Base-by-base conservation (phyloP, 2,113 vertebrate species). In the Excalfactoria chinensis region DNA sequence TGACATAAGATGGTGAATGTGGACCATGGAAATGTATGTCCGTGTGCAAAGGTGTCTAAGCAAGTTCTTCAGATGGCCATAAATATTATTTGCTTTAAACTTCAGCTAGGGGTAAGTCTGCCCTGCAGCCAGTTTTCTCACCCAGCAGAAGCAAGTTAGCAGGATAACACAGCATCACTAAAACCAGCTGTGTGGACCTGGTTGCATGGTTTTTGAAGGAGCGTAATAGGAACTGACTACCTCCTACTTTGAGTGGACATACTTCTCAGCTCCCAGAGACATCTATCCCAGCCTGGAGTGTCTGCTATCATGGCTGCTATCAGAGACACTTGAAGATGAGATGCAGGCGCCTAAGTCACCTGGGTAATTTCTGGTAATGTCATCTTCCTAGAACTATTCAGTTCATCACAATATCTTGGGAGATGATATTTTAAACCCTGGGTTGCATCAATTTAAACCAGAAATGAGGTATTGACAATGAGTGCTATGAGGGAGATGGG, bases 381-480 rank as follows among this genome's bases (percentile, higher is more conserved):
- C 67, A 16, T 1, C 3, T 4, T 7, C 2, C 7, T 11, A 19
- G 9, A 4, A 4, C 37, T 69, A 53, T 32, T 76, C 23, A 84
- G 7, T 71, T 68, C 4, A 66, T 78, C 53, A 72, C n/a, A 86
- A 68, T 73, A 58, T 12, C 12, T 55, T 80, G 30, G 60, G 83
- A 85, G 22, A 18, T 66, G 21, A 5, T 43, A 9, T 46, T 93
- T 91, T 79, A 72, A 89, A 62, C 26, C 6, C 26, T 11, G 25
- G 3, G 3, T 49, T 88, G 37, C 22, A 68, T 74, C 60, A 59
- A 9, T 74, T 68, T 74, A 86, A 80, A 83, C 32, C 55, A 94
- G 58, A 90, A 94, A 82, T 59, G 60, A 69, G 6, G 19, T 75
- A 88, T 53, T 71, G 68, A 93, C 66, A 81, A 68, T 83, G 34